Percentiles rank a stretch among this genome's conserved stretches.
These are phyloP conservation scores for Squalus acanthias DNA, from an alignment of 2,797 vertebrate genomes.

Conservation along the genomic window DNA sequence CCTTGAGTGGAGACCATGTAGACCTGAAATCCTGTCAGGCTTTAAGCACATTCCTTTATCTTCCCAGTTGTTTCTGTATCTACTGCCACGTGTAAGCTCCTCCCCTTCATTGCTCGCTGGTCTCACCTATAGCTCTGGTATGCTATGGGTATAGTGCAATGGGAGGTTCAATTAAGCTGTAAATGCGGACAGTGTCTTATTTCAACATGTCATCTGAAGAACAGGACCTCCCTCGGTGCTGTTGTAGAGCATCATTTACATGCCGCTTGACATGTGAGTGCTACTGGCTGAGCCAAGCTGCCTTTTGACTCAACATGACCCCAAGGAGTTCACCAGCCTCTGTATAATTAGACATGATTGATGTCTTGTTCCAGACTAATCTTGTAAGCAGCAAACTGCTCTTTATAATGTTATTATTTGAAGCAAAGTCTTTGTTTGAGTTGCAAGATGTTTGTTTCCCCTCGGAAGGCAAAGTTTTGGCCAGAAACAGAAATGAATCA, in stretches of 20 bases:
- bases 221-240: background rate
- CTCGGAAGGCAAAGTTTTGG: background rate
- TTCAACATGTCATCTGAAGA: background rate
- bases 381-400: background rate
- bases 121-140: background rate
- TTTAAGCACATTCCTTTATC: background rate
- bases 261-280: background rate
- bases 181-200: too few relatives aligned
- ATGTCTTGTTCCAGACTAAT: background rate
- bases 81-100: background rate
- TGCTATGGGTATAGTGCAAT: background rate
- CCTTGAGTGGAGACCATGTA: background rate
- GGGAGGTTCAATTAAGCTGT: background rate
- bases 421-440: background rate
- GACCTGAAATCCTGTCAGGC: background rate
- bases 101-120: background rate
- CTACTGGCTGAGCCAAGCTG: background rate
- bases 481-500: background rate
- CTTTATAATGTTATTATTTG: background rate
- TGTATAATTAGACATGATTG: background rate
- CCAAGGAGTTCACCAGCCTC: background rate
- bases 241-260: background rate
- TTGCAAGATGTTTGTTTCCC: background rate
- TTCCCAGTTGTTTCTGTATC: background rate
- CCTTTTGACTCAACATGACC: background rate